Evolutionary conservation across 2,113 vertebrate genomes (phyloP).

Genomic region (Merops nubicus): DNA sequence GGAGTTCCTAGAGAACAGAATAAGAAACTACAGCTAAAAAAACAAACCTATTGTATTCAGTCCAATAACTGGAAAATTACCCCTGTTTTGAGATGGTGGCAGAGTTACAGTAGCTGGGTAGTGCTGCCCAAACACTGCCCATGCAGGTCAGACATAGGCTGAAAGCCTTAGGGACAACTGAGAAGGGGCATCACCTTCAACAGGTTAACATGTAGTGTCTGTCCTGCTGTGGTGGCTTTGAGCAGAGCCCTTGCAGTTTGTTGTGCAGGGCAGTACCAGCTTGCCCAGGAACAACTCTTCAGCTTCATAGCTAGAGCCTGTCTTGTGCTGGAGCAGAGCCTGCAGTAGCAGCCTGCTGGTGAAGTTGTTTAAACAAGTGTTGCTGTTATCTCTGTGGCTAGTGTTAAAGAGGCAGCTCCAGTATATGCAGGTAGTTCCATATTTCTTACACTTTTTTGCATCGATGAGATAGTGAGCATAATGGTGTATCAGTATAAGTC

Average conservation of each 20-base stretch:
- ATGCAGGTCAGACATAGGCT: not conserved
- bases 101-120: not conserved
- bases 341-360: not conserved
- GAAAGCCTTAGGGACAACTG: not conserved
- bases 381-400: not conserved
- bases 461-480: not conserved
- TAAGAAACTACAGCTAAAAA: not conserved
- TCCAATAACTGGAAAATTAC: not conserved
- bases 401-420: too few relatives aligned
- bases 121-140: not conserved
- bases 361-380: not conserved
- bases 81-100: not conserved
- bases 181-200: not conserved
- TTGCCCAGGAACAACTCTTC: not conserved
- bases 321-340: not conserved
- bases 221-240: not conserved
- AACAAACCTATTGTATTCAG: not conserved
- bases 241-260: not conserved
- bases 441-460: not conserved
- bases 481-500: not conserved
- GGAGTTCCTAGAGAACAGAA: not conserved
- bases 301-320: not conserved
- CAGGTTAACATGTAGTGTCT: not conserved
- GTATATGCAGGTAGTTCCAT: not conserved
- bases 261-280: not conserved